Conservation (phyloP, 2,113 vertebrate species). For the Crotalus horridus region DNA sequence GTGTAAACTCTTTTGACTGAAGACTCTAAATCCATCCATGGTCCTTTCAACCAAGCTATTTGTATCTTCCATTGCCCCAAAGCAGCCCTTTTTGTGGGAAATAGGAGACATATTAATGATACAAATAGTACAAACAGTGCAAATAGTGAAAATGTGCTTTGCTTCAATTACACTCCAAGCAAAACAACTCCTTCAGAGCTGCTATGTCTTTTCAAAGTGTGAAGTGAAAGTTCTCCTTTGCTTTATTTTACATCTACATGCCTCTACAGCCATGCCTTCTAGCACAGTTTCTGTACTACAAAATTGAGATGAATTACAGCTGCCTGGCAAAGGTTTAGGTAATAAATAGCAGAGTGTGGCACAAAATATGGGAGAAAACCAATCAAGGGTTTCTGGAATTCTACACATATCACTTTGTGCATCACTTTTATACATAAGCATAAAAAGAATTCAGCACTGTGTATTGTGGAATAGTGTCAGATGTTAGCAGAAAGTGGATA, state of each 20-base stretch:
- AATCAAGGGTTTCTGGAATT: neutral
- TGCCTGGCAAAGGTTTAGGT: neutral
- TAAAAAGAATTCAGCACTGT: neutral
- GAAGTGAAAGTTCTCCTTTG: neutral
- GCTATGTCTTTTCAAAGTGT: neutral
- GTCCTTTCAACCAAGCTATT: neutral
- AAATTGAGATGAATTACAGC: neutral
- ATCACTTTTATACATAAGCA: neutral
- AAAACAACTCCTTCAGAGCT: neutral
- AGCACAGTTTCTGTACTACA: neutral
- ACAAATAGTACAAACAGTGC: neutral
- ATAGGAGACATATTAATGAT: neutral
- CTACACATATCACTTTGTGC: neutral
- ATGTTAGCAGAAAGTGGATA: no score
- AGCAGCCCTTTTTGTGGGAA: neutral
- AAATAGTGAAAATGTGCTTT: neutral
- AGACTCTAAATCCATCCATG: neutral
- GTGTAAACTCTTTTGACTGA: neutral
- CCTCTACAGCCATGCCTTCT: neutral
- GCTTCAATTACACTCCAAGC: neutral
- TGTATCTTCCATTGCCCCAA: neutral
- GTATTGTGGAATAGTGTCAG: no score
- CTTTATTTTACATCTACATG: neutral
- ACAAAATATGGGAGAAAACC: neutral
- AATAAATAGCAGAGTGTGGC: neutral